phyloP scores from a whole-genome alignment of 2,113 vertebrate genomes.

The Acrocephalus arundinaceus region DNA sequence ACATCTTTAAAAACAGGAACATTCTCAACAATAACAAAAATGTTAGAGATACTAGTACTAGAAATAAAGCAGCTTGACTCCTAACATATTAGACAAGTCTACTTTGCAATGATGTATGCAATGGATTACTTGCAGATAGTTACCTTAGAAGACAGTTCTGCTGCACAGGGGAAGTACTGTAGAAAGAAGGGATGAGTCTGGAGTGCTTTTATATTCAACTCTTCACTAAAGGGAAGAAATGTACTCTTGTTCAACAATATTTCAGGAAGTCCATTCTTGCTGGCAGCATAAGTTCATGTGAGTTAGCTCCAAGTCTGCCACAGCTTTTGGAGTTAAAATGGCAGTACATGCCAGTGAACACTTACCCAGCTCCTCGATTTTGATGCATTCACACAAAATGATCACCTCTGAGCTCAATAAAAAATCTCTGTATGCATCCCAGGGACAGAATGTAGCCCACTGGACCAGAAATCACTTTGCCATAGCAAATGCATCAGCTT shows the following conservation, averaged over 20 bases:
- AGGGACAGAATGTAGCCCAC: background rate
- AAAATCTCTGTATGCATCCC: background rate
- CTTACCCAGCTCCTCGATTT: background rate
- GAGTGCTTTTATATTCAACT: conserved; percentile 75
- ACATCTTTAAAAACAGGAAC: background rate
- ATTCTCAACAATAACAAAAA: background rate
- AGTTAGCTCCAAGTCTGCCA: background rate
- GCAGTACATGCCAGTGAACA: background rate
- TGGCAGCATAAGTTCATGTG: background rate
- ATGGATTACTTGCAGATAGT: background rate
- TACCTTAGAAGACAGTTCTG: conserved; percentile 75
- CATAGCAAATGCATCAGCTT: background rate
- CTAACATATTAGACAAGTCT: background rate
- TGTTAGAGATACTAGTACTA: background rate
- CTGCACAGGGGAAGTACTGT: conserved; percentile 66
- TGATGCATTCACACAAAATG: background rate
- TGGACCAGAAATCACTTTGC: background rate
- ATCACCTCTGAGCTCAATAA: background rate
- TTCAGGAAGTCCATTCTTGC: background rate
- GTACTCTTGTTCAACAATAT: background rate
- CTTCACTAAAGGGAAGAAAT: conserved; percentile 74
- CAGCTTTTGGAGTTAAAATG: background rate
- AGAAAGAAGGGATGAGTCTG: conserved; percentile 72
- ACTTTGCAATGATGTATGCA: background rate
- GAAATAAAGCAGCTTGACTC: background rate